phyloP scores from a whole-genome alignment of 1,140 invertebrate genomes.

The Maconellicoccus hirsutus region DNA sequence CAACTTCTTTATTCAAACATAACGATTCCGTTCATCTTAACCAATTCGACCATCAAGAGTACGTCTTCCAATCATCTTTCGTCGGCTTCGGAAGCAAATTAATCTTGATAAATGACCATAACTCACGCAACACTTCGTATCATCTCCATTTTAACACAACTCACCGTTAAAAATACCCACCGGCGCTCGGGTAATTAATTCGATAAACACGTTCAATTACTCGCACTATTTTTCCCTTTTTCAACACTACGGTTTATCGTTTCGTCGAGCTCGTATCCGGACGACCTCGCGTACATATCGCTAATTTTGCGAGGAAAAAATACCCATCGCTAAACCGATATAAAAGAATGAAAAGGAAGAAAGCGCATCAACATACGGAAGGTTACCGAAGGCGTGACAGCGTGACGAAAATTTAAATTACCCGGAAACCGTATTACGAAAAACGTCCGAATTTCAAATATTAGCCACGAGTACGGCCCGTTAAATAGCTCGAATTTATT shows the following conservation, averaged over 20 bases:
- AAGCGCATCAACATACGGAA: background rate
- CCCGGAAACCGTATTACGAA: background rate
- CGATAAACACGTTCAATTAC: background rate
- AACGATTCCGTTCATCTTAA: too few species aligned
- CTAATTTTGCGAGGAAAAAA: too few species aligned
- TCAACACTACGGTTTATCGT: background rate
- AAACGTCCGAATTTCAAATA: background rate
- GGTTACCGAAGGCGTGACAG: background rate
- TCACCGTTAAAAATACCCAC: background rate
- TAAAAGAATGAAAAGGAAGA: background rate
- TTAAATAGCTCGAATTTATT: too few species aligned
- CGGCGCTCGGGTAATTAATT: background rate
- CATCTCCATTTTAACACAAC: background rate
- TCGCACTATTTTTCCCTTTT: background rate
- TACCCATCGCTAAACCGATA: too few species aligned
- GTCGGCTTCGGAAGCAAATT: background rate
- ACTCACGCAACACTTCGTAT: background rate
- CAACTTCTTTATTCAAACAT: too few species aligned
- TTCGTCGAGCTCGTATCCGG: background rate
- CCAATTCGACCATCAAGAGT: too few species aligned
- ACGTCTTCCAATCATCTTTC: background rate
- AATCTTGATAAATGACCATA: background rate
- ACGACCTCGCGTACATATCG: background rate
- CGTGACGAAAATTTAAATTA: constrained; percentile 5
- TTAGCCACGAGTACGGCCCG: too few species aligned